Base-by-base conservation (phyloP, 2,797 vertebrate genomes). In the Chrysocyon brachyurus region DNA sequence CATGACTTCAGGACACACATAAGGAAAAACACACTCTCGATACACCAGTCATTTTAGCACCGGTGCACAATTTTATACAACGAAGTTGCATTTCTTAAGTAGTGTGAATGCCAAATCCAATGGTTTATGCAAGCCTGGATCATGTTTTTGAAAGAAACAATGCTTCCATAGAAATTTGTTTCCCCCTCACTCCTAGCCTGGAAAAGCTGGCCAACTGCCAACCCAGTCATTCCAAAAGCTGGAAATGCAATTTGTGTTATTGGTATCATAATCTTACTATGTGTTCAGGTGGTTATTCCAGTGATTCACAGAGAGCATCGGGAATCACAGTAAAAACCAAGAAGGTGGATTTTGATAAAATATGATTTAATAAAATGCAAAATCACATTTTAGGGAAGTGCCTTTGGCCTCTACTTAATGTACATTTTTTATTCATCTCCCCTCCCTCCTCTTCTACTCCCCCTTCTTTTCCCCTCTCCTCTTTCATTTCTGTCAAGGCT, bases 261-360 rank as follows among this genome's bases (percentile, higher is more conserved):
- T 91, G 87, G 19, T 22, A 28, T 9, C 57, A 1, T 24, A 61
- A 90, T 72, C 40, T 83, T 56, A 33, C 19, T 36, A 59, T 63
- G 52, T 33, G 28, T 54, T 8, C 24, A 1, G n/a, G 21, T 75
- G 63, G 17, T 66, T 66, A 82, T 31, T 57, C 22, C 24, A 7
- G 26, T 66, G 59, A 96, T 33, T 90, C 79, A 91, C 63, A 94
- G 61, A 73, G 21, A 89, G 15, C 28, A 54, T 22, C n/a, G 21
- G 54, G 24, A 96, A 75, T 87, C 59, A 77, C 31, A 87, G 52
- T 31, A 64, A 56, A 92, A 95, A 75, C 63, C 31, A n/a, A 72
- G 40, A 64, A 61, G 31, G 1, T 17, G 54, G 57, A 3, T 36
- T 90, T 94, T 95, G 17, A 73, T 54, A 59, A 96, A 93, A 75